Evolutionary conservation across 2,888 invertebrate genomes (phyloP), one percentile per base, ranked within the genome.

Genomic region (Ectemnius lituratus): DNA sequence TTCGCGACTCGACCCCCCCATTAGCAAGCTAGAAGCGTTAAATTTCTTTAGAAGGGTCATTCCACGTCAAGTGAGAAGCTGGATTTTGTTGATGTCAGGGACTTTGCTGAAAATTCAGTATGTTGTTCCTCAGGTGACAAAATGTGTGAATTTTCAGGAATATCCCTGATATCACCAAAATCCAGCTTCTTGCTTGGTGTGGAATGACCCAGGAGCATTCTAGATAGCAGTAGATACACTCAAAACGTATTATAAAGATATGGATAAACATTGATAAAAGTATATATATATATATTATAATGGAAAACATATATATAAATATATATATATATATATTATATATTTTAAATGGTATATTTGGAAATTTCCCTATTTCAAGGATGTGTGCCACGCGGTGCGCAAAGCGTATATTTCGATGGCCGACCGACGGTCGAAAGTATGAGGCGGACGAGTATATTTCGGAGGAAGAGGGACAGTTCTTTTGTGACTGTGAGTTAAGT

Each of bases 401-500:
- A 62, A 28, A 37, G 47, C 76, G 70, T 67, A 66, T 62, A 73
- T 65, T 67, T 66, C 66, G 70, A 49, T 73, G 82, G 84, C 83
- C 80, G 78, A 70, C 67, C 72, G 20, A 18, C 20, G 68, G 57
- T 62, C 27, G 52, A 52, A 20, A 59, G 49, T 18, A 2, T 70
- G 80, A 74, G 62, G 60, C 75, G 75, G 70, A 60, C 72, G 77
- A 75, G 75, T 82, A 79, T 80, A 73, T 62, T 66, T 74, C 47
- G 65, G 63, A 67, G 61, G 73, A 77, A 16, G 49, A 70, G 49
- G 72, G 63, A 73, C 60, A 75, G 67, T 52, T 52, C 52, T 52
- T 87, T 89, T 90, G 85, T 89, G 90, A 89, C 90, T 90, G 90
- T 90, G 90, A 90, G 90, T 88, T 37, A 37, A 86, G 90, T 72